Percentiles rank a stretch among this genome's conserved stretches.
Evolutionary conservation across 1,140 invertebrate species (phyloP).

Genomic region (Chelonus insularis): DNA sequence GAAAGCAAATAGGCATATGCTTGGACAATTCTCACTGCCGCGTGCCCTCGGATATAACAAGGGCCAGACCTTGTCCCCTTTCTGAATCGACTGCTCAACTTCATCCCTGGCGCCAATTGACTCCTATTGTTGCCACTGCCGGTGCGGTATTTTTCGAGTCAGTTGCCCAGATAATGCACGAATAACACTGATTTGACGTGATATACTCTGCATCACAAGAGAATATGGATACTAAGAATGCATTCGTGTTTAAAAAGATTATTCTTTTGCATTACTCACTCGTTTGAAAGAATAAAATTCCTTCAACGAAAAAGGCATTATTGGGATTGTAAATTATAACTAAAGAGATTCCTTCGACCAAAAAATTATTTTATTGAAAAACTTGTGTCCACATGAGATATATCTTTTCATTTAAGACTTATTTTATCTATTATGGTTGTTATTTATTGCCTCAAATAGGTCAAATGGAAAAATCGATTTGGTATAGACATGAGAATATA

Average conservation of each 20-base stretch:
- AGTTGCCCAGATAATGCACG: background rate
- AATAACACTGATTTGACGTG: constrained; percentile 14
- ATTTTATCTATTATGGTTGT: too few relatives aligned
- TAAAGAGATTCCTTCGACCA: too few relatives aligned
- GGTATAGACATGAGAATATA: too few relatives aligned
- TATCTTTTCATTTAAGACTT: too few relatives aligned
- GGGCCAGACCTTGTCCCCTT: constrained; percentile 11
- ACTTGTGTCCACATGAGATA: too few relatives aligned
- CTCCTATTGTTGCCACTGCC: constrained; percentile 31
- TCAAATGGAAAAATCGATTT: too few relatives aligned
- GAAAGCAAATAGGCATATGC: constrained; percentile 22
- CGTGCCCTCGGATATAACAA: constrained; percentile 13
- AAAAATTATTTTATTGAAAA: too few relatives aligned
- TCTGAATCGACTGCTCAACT: constrained; percentile 12
- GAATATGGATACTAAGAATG: background rate
- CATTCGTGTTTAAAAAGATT: background rate
- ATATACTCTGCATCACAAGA: background rate
- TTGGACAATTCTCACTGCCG: constrained; percentile 1
- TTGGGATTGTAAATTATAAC: too few relatives aligned
- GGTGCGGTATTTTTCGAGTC: constrained; percentile 23
- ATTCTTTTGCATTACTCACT: too few relatives aligned
- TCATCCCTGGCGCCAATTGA: constrained; percentile 29
- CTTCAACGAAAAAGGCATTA: too few relatives aligned
- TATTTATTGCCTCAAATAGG: too few relatives aligned
- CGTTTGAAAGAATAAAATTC: too few relatives aligned